Evolutionary conservation across 2,888 invertebrate genomes (phyloP).

Genomic region (Amiota mariae): DNA sequence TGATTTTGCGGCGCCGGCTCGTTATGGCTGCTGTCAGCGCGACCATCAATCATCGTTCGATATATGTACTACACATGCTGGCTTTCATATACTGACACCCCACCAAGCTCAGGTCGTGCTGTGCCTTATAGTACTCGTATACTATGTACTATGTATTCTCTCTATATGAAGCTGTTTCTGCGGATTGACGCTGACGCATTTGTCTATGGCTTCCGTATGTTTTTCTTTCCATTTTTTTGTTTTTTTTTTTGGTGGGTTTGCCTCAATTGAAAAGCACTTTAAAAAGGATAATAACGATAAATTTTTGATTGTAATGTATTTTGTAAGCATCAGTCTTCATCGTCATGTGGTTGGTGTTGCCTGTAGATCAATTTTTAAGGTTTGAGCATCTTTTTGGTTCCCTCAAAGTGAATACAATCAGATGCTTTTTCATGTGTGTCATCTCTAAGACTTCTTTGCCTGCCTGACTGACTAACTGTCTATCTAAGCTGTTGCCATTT

Average conservation of each 20-base stretch:
- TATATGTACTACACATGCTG: not conserved
- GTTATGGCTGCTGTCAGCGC: constrained; percentile 49
- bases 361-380: constrained; percentile 32
- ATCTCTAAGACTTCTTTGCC: too few species aligned
- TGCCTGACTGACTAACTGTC: too few species aligned
- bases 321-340: constrained; percentile 34
- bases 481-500: too few species aligned
- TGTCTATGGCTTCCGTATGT: not conserved
- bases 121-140: too few species aligned
- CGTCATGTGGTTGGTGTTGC: constrained; percentile 38
- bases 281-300: constrained; percentile 67
- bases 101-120: not conserved
- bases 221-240: not conserved
- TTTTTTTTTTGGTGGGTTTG: constrained; percentile 14
- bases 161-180: not conserved
- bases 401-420: too few species aligned
- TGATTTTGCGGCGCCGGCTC: constrained; percentile 4
- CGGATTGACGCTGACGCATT: not conserved
- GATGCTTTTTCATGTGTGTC: too few species aligned
- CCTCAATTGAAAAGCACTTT: constrained; percentile 69
- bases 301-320: constrained; percentile 68
- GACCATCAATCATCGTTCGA: constrained; percentile 20
- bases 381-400: too few species aligned
- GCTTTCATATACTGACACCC: not conserved
- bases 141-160: too few species aligned